phyloP scores from a whole-genome alignment of 2,888 invertebrate genomes.

The Zele albiditarsus region DNA sequence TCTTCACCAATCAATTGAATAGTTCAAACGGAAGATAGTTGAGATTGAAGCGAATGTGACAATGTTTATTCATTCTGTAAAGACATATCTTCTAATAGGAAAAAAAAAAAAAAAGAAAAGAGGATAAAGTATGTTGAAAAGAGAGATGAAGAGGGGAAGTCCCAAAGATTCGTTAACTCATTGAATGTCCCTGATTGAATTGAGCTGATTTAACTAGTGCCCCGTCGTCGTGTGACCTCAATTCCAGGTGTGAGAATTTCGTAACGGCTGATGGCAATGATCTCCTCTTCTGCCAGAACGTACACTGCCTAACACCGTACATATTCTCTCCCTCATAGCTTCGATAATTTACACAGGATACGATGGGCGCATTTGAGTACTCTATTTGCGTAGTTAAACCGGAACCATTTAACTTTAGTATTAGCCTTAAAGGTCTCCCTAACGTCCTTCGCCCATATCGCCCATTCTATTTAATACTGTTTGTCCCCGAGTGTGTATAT shows the following conservation, averaged over 20 bases:
- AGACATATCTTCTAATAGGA: neutral
- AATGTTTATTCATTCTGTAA: neutral
- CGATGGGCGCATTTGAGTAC: constrained; percentile 42
- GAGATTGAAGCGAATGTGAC: neutral
- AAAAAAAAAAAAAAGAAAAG: constrained; percentile 13
- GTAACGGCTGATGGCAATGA: constrained; percentile 17
- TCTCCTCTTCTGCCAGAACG: constrained; percentile 22
- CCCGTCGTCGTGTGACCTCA: constrained; percentile 35
- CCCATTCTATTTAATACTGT: neutral
- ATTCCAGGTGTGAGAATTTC: constrained; percentile 36
- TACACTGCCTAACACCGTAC: neutral
- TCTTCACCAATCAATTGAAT: no score
- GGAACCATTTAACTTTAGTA: constrained; percentile 46
- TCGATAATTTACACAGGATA: constrained; percentile 51
- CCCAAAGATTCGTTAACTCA: neutral
- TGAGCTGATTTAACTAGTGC: constrained; percentile 47
- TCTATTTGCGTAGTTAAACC: constrained; percentile 47
- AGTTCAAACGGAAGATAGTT: no score
- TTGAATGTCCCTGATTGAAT: constrained; percentile 48
- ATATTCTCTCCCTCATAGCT: constrained; percentile 34
- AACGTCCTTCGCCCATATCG: neutral
- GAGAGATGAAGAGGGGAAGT: constrained; percentile 16
- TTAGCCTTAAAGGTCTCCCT: constrained; percentile 4
- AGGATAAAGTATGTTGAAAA: constrained; percentile 16
- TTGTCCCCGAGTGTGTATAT: neutral